phyloP scores from a whole-genome alignment of 2,888 invertebrate genomes.

The Luperina testacea region DNA sequence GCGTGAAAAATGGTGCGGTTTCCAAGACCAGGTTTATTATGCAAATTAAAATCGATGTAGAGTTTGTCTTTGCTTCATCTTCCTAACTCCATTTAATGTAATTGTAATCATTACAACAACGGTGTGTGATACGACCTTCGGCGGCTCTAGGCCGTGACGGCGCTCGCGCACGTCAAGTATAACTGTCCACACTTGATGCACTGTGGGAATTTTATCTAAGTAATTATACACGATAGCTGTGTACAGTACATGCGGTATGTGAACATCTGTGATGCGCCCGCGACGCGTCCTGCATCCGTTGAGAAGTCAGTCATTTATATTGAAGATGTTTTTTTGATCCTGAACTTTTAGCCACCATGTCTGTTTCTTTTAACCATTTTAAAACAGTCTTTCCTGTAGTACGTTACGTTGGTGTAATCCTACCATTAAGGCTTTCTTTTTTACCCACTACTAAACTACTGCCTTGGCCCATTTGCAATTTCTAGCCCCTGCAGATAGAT shows the following conservation, averaged over 20 bases:
- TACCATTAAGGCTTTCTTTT: neutral
- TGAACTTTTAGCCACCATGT: neutral
- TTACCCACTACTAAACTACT: neutral
- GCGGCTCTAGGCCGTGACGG: conserved; percentile 62
- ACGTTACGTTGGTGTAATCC: neutral
- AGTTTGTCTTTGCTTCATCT: neutral
- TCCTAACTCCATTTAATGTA: neutral
- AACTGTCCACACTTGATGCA: conserved; percentile 47
- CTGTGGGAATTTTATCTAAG: conserved; percentile 61
- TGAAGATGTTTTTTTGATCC: neutral
- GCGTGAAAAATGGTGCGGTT: neutral
- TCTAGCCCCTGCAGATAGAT: neutral
- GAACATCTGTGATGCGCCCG: conserved; percentile 16
- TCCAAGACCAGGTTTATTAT: neutral
- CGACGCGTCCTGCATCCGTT: conserved; percentile 6
- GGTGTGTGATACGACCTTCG: conserved; percentile 56
- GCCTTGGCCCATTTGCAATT: neutral
- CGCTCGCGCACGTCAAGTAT: conserved; percentile 53
- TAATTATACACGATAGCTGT: conserved; percentile 37
- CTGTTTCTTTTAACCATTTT: neutral
- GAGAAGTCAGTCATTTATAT: neutral
- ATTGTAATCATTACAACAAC: conserved; percentile 26
- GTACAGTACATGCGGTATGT: conserved; percentile 11
- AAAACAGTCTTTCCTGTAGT: neutral
- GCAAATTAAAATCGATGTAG: neutral